These are phyloP conservation scores for Anser cygnoides DNA, from an alignment of 2,113 vertebrate species.

Conservation along the genomic window DNA sequence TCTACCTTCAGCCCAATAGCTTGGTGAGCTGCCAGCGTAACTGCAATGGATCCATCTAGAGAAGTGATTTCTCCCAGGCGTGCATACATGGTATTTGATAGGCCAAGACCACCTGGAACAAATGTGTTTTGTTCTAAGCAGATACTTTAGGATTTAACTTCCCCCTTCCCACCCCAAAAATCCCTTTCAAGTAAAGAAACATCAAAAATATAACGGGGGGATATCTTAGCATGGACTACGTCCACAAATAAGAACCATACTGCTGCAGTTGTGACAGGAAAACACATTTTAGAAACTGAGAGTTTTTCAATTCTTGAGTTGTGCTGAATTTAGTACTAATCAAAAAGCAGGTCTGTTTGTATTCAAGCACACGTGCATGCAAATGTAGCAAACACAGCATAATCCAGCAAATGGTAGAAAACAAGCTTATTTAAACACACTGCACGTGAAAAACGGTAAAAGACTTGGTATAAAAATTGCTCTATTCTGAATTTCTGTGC, in stretches of 20 bases:
- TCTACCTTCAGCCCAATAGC: slow-evolving; percentile 94
- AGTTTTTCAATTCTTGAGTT: neutral
- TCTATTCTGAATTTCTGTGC: neutral
- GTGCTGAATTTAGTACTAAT: neutral
- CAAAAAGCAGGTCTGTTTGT: neutral
- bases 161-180: rapidly evolving
- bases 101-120: slow-evolving; percentile 88
- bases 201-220: neutral
- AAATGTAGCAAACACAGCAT: neutral
- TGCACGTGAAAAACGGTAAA: neutral
- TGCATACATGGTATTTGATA: slow-evolving; percentile 95
- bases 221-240: rapidly evolving
- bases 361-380: neutral
- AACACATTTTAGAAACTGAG: neutral
- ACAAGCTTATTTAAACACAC: neutral
- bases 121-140: rapidly evolving
- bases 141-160: neutral
- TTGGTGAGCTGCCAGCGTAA: slow-evolving; percentile 94
- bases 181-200: neutral
- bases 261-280: neutral
- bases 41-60: slow-evolving; percentile 85
- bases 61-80: slow-evolving; percentile 88
- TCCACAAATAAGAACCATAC: neutral
- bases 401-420: neutral
- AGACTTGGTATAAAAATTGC: neutral